These are phyloP conservation scores for Silurus lanzhouensis DNA, from an alignment of 2,797 vertebrate genomes.

Conservation along the genomic window DNA sequence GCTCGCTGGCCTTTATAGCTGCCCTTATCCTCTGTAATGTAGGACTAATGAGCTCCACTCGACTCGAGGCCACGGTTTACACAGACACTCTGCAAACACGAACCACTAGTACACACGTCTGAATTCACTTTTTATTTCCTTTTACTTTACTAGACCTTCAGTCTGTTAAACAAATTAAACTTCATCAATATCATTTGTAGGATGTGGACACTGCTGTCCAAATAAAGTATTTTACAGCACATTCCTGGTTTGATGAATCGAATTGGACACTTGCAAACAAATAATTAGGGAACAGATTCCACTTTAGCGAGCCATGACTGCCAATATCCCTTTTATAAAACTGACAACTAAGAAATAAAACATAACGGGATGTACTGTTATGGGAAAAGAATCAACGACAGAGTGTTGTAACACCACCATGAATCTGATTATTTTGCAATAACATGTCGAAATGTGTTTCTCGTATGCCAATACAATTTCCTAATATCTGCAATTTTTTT, in stretches of 20 bases:
- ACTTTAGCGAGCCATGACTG: background rate
- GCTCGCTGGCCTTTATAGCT: conserved; percentile 51
- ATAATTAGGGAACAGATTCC: background rate
- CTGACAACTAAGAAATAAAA: background rate
- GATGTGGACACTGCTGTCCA: background rate
- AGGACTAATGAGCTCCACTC: conserved; percentile 57
- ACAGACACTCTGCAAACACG: conserved; percentile 44
- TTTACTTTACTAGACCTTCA: conserved; percentile 48
- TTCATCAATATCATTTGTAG: background rate
- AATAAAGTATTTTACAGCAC: background rate
- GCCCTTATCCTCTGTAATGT: conserved; percentile 58
- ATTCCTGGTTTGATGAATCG: background rate
- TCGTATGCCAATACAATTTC: background rate
- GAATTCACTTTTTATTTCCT: conserved; percentile 41
- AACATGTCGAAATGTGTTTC: background rate
- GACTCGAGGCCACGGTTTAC: conserved; percentile 43
- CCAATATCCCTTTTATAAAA: background rate
- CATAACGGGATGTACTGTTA: background rate
- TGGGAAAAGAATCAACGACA: background rate
- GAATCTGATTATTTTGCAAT: background rate
- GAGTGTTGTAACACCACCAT: background rate
- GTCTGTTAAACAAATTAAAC: too few relatives aligned
- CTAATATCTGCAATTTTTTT: background rate
- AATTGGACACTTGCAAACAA: background rate
- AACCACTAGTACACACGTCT: conserved; percentile 27